These are phyloP conservation scores for Brachionus sp. DNA, from an alignment of 1,140 invertebrate species.

Conservation along the genomic window DNA sequence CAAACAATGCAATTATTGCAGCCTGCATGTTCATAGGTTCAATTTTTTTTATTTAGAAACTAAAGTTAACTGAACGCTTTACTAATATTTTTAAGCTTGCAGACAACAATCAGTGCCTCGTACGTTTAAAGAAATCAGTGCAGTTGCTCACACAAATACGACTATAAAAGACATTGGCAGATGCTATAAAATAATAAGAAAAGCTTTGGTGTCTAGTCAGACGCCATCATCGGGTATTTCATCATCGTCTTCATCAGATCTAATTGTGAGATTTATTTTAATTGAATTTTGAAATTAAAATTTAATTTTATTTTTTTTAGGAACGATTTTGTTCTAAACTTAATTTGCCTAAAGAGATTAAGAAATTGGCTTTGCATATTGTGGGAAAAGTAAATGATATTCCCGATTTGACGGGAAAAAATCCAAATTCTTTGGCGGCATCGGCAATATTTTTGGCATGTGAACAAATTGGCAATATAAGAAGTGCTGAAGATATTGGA, in stretches of 20 bases:
- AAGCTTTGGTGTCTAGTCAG: conserved; percentile 69
- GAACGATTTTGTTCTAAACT: conserved; percentile 66
- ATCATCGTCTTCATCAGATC: not conserved
- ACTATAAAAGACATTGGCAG: conserved; percentile 94
- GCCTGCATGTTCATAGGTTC: conserved; percentile 89
- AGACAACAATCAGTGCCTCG: conserved; percentile 94
- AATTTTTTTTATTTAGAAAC: not conserved
- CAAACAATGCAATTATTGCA: conserved; percentile 95
- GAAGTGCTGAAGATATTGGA: conserved; percentile 73
- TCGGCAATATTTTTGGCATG: conserved; percentile 99
- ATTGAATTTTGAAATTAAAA: not conserved
- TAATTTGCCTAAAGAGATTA: conserved; percentile 80
- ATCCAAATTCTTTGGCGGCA: conserved; percentile 96
- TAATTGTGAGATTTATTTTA: conserved; percentile 1
- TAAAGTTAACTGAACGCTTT: not conserved
- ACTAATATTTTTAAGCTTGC: conserved; percentile 67
- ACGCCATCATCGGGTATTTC: not conserved
- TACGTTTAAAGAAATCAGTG: conserved; percentile 80
- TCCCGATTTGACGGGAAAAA: conserved; percentile 95
- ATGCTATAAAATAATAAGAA: conserved; percentile 88
- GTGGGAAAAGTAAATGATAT: conserved; percentile 91
- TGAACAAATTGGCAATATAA: conserved; percentile 75
- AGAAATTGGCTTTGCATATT: conserved; percentile 91
- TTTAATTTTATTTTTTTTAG: conserved; percentile 51
- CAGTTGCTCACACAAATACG: conserved; percentile 10